Evolutionary conservation across 2,797 vertebrate species (phyloP), one percentile per base, ranked within the genome.

Genomic region (Macropodus opercularis): DNA sequence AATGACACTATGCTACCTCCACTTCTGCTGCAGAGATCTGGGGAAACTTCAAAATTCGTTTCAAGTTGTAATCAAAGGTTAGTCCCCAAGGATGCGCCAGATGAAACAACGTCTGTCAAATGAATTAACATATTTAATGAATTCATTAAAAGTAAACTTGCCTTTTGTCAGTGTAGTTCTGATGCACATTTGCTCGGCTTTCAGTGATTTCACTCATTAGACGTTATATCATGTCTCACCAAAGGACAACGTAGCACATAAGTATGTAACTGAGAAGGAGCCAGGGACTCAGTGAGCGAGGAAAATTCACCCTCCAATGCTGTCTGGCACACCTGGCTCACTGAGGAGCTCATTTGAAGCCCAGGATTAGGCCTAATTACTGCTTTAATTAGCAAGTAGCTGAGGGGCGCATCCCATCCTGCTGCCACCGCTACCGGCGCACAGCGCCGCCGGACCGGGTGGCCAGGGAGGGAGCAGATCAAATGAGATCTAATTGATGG

Each of bases 401-500:
- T 65, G 67, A 80, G 79, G 81, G 81, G 80, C 61, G 62, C 83
- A 36, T 86, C 88, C 81, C 77, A 48, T 52, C 75, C 75, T 76
- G 60, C 79, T 79, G 57, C 76, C 83, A 57, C 77, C 50, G 24
- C 81, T 70, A 57, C 77, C 56, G 51, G 60, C 55, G 56, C 84
- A 59, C 63, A 31, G 62, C 62, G 65, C 82, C 71, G 31, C 86
- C 86, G 80, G 77, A 78, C 75, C 44, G 62, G 66, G 79, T 47
- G 75, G 84, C 73, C 63, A 26, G 72, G 63, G 48, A 81, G 63
- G 51, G 63, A 62, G 50, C 38, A 66, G 76, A 91, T 91, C 86
- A 92, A 90, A 91, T 79, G 70, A 84, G 83, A 78, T 68, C 72
- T 89, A 91, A 91, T 87, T 86, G 86, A 88, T 81, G 79, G 80